These are phyloP conservation scores for Tetrax tetrax DNA, from an alignment of 2,113 vertebrate genomes.

Conservation along the genomic window DNA sequence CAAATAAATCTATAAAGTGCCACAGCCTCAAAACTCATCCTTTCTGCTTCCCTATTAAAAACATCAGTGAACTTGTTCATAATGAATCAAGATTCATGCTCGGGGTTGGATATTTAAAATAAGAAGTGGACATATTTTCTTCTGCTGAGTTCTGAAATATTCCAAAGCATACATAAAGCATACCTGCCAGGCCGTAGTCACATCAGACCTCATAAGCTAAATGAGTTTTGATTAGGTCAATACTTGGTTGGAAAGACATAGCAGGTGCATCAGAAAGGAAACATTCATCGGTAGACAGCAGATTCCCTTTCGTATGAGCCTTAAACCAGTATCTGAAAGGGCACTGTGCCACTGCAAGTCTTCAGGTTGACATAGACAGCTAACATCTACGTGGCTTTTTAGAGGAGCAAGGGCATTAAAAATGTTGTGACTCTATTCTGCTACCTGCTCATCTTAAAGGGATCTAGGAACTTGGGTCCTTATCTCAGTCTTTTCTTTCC, in stretches of 20 bases:
- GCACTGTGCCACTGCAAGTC: neutral
- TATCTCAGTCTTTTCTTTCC: neutral
- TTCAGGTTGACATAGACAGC: neutral
- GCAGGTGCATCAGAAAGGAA: neutral
- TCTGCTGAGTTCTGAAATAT: neutral
- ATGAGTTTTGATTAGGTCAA: slow-evolving; percentile 36
- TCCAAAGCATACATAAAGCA: neutral
- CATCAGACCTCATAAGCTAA: neutral
- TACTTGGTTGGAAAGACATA: slow-evolving; percentile 17
- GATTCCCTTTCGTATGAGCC: neutral
- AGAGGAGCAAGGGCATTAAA: neutral
- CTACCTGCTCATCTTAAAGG: neutral
- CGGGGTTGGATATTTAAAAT: neutral
- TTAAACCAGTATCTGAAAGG: neutral
- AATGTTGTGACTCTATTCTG: neutral
- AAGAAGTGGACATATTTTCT: neutral
- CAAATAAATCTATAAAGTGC: slow-evolving; percentile 42
- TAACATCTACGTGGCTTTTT: neutral
- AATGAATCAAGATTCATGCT: neutral
- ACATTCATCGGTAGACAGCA: neutral
- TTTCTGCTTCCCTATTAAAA: slow-evolving; percentile 23
- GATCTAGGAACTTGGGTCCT: neutral
- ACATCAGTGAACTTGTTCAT: neutral
- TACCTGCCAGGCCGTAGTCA: neutral
- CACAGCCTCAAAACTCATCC: slow-evolving; percentile 21